phyloP scores from a whole-genome alignment of 2,888 invertebrate species.

The Alloscopus bannaensis region DNA sequence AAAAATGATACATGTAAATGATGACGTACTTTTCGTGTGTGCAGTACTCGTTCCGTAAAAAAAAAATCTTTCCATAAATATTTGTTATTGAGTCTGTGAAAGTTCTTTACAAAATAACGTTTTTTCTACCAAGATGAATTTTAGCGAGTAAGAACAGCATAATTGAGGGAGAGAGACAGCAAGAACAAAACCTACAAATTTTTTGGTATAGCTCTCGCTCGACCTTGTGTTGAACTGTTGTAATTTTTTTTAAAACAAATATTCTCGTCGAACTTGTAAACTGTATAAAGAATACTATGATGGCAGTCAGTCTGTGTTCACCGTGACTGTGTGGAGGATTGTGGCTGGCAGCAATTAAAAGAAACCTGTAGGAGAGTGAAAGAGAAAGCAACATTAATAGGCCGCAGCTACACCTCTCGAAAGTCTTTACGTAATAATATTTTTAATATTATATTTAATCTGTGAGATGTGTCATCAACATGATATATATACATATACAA shows the following conservation, averaged over 20 bases:
- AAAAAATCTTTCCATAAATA: too few relatives aligned
- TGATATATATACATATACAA: not conserved
- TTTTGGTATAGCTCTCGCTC: too few relatives aligned
- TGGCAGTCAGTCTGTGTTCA: conserved; percentile 66
- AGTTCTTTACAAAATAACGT: conserved; percentile 39
- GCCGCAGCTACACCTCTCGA: conserved; percentile 58
- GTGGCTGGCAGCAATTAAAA: conserved; percentile 35
- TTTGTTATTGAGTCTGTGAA: conserved; percentile 60
- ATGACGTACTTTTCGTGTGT: conserved; percentile 51
- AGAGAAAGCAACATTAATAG: conserved; percentile 5
- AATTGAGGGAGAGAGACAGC: too few relatives aligned
- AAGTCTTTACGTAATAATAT: conserved; percentile 62
- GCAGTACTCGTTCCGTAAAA: conserved; percentile 60
- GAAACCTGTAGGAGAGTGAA: not conserved
- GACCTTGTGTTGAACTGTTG: conserved; percentile 35
- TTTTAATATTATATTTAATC: conserved; percentile 59
- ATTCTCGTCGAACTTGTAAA: conserved; percentile 5
- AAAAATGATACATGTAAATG: too few relatives aligned
- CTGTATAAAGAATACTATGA: too few relatives aligned
- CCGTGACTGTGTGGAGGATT: conserved; percentile 62
- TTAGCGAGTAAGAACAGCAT: conserved; percentile 1
- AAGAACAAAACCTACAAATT: conserved; percentile 24
- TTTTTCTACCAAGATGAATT: conserved; percentile 57
- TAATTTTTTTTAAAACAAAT: conserved; percentile 4
- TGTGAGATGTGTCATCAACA: conserved; percentile 13